These are phyloP conservation scores for Nomia melanderi DNA, from an alignment of 1,140 invertebrate genomes.

Conservation along the genomic window DNA sequence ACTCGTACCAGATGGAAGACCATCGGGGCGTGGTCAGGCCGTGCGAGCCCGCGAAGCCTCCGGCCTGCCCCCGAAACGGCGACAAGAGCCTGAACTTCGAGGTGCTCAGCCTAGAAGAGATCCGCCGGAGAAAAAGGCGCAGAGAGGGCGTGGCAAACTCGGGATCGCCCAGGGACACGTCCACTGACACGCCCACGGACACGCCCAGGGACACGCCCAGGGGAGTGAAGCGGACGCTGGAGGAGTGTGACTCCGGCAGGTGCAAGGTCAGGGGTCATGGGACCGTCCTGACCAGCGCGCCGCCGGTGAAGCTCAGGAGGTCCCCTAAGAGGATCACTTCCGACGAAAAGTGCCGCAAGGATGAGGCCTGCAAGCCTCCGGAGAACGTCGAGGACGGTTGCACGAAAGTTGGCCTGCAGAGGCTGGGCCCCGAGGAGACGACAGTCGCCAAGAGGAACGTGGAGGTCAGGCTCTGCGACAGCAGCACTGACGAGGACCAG, in stretches of 20 bases:
- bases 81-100: conserved; percentile 67
- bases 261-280: neutral
- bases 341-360: neutral
- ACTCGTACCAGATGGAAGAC: conserved; percentile 80
- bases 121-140: conserved; percentile 65
- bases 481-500: conserved; percentile 67
- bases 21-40: conserved; percentile 20
- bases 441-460: conserved; percentile 44
- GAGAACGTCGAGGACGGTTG: neutral
- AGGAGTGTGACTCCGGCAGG: conserved; percentile 6
- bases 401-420: neutral
- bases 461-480: conserved; percentile 73
- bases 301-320: conserved; percentile 68
- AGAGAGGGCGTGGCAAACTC: neutral
- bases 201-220: neutral
- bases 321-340: conserved; percentile 11
- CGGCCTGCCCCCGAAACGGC: too few relatives aligned
- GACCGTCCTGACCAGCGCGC: conserved; percentile 19
- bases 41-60: too few relatives aligned
- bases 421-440: neutral
- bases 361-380: neutral
- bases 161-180: neutral
- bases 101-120: conserved; percentile 77
- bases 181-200: too few relatives aligned
- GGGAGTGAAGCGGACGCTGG: conserved; percentile 21